phyloP scores from a whole-genome alignment of 2,797 vertebrate species.

The Betta splendens region DNA sequence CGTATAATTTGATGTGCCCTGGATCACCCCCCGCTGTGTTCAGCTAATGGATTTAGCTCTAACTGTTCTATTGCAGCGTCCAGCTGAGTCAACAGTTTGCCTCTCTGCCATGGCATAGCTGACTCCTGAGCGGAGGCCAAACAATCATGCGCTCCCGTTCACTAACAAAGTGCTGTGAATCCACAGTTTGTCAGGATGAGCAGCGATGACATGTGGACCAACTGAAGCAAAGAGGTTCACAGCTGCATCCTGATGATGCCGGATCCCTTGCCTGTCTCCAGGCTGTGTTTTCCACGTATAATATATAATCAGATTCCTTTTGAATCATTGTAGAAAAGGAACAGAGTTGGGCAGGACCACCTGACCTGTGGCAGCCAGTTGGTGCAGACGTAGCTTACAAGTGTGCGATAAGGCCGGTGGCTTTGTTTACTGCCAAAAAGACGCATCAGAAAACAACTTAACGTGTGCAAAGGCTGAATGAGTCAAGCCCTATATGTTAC shows the following conservation, averaged over 20 bases:
- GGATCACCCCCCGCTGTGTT: constrained; percentile 67
- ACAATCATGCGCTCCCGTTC: constrained; percentile 40
- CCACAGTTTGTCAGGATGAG: constrained; percentile 41
- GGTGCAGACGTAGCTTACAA: no score
- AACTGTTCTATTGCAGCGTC: constrained; percentile 29
- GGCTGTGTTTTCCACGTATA: not conserved
- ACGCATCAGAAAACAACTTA: no score
- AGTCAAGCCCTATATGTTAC: no score
- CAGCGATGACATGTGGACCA: constrained; percentile 32
- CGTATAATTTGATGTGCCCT: constrained; percentile 60
- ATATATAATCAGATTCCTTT: no score
- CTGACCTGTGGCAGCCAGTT: no score
- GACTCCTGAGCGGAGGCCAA: constrained; percentile 26
- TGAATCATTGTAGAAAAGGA: not conserved
- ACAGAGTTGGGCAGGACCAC: no score
- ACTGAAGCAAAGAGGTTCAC: constrained; percentile 12
- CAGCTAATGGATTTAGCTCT: constrained; percentile 59
- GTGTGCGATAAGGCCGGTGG: no score
- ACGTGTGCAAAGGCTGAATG: no score
- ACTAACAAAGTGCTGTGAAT: constrained; percentile 9
- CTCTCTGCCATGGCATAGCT: constrained; percentile 34
- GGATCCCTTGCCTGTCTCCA: no score
- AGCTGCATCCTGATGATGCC: not conserved
- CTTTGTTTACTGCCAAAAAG: no score
- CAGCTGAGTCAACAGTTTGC: constrained; percentile 64